Conservation (phyloP, 2,888 invertebrate genomes). For the Dorcus hopei region DNA sequence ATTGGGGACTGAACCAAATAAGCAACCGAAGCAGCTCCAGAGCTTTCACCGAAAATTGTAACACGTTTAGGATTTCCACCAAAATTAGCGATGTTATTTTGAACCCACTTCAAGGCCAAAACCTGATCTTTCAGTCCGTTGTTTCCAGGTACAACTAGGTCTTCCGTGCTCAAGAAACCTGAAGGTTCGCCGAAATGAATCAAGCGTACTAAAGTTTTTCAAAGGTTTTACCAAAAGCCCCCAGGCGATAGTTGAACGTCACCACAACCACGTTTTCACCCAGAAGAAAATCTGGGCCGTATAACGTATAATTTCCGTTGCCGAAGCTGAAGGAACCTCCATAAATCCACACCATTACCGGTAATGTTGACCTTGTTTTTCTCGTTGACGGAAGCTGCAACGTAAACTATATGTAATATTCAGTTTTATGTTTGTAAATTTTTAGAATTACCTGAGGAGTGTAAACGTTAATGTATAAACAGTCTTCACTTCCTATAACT, state of each 20-base stretch:
- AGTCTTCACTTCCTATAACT: conserved; percentile 30
- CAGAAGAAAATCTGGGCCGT: conserved; percentile 36
- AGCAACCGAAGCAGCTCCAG: conserved; percentile 11
- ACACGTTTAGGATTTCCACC: conserved; percentile 10
- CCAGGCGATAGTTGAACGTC: conserved; percentile 37
- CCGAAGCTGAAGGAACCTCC: conserved; percentile 35
- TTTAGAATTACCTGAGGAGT: conserved; percentile 27
- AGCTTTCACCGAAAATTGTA: conserved; percentile 11
- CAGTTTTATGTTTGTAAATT: neutral
- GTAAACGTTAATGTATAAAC: conserved; percentile 35
- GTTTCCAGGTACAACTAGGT: conserved; percentile 7
- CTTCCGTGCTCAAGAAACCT: conserved; percentile 13
- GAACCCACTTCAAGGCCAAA: conserved; percentile 9
- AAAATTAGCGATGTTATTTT: conserved; percentile 5
- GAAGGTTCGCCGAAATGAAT: neutral
- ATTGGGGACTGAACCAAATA: conserved; percentile 6
- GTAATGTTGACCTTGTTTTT: conserved; percentile 18
- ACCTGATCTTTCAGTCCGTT: conserved; percentile 8
- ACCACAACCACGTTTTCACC: conserved; percentile 36
- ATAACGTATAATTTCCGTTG: conserved; percentile 27
- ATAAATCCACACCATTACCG: conserved; percentile 40
- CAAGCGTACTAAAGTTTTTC: neutral
- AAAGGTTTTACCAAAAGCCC: conserved; percentile 32
- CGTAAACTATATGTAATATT: too few relatives aligned
- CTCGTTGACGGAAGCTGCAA: neutral